These are phyloP conservation scores for Micropterix aruncella DNA, from an alignment of 2,888 invertebrate species.

Conservation along the genomic window DNA sequence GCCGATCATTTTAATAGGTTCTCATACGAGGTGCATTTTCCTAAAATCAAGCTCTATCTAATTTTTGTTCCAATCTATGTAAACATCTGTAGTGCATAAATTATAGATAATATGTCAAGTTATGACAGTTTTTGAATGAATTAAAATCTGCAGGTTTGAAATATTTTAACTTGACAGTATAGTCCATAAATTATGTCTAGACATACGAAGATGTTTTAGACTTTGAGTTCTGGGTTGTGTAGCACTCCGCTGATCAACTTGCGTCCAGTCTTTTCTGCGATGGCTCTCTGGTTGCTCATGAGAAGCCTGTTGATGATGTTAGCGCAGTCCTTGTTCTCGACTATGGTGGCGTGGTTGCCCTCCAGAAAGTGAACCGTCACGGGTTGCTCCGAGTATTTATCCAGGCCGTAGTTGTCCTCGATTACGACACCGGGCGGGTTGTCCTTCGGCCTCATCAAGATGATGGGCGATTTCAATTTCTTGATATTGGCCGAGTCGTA, in stretches of 20 bases:
- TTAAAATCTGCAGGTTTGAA: no score
- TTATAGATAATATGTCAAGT: no score
- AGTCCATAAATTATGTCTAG: no score
- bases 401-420: constrained; percentile 52
- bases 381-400: constrained; percentile 37
- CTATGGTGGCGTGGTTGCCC: constrained; percentile 56
- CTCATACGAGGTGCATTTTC: no score
- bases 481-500: constrained; percentile 29
- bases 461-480: constrained; percentile 41
- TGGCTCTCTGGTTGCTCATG: constrained; percentile 3
- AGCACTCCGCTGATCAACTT: not conserved
- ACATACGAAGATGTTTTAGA: not conserved
- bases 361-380: constrained; percentile 49
- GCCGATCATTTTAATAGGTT: no score
- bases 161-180: no score
- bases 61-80: no score
- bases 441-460: constrained; percentile 49
- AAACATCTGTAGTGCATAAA: no score
- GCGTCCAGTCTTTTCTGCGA: not conserved
- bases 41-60: no score
- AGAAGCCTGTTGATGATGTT: constrained; percentile 43
- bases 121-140: no score
- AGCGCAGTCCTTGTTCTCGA: constrained; percentile 48
- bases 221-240: not conserved
- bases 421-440: constrained; percentile 31